phyloP scores from a whole-genome alignment of 2,888 invertebrate genomes.

The Tryphoninae sp. region DNA sequence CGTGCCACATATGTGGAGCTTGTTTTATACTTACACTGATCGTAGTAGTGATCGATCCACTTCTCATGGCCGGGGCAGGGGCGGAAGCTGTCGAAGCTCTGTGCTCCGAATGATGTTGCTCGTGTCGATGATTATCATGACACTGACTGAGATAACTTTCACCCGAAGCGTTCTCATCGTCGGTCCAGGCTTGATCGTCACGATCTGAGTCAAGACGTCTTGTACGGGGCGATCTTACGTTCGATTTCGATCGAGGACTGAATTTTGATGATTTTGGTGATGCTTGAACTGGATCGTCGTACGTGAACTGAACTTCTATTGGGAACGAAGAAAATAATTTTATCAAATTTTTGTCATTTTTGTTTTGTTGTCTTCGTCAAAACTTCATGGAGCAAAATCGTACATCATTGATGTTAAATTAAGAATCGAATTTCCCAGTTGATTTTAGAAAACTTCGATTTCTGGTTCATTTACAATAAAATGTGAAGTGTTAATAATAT shows the following conservation, averaged over 20 bases:
- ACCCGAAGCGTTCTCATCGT: constrained; percentile 65
- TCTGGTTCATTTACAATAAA: no score
- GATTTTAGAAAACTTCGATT: no score
- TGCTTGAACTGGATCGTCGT: constrained; percentile 67
- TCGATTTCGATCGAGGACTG: constrained; percentile 57
- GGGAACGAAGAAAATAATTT: background rate
- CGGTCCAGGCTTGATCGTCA: constrained; percentile 67
- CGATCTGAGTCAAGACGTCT: constrained; percentile 66
- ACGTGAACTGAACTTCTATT: constrained; percentile 70
- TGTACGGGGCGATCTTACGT: constrained; percentile 53
- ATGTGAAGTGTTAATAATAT: no score
- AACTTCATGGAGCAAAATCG: no score
- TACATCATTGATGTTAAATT: no score
- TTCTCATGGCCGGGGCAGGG: constrained; percentile 71
- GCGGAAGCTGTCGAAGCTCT: constrained; percentile 75
- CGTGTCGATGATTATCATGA: constrained; percentile 57
- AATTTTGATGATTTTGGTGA: constrained; percentile 64
- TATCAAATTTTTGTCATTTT: no score
- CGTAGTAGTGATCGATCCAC: constrained; percentile 74
- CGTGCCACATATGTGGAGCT: background rate
- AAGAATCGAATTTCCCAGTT: no score
- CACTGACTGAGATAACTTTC: constrained; percentile 55
- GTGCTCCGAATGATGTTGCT: constrained; percentile 65
- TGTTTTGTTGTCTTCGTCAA: no score
- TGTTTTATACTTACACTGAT: constrained; percentile 68